Evolutionary conservation across 2,888 invertebrate species (phyloP), one percentile per base, ranked within the genome.

Genomic region (Brachyptera risi): DNA sequence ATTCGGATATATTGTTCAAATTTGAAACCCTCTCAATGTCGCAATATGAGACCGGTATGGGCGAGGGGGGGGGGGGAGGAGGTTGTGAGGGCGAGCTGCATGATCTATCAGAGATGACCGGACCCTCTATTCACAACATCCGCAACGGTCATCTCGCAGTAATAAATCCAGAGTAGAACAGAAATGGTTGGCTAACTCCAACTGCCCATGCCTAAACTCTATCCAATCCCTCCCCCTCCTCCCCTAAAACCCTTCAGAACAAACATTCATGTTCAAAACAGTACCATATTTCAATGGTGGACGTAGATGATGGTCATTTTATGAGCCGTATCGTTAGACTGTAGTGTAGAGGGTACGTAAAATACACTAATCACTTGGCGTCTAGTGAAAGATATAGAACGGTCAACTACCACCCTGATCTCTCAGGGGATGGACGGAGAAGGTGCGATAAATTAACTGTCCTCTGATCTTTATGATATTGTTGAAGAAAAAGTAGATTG

Each of bases 171-270:
- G 61, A 17, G 42, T 57, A 58, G 57, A 58, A 57, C 60, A 60
- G 56, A 56, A 60, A 61, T 64, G 64, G 64, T 64, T 63, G 58
- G 63, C 63, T 37, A 60, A 56, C 65, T 61, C 63, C 50, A 23
- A 35, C 56, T 35, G 44, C 26, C 35, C 58, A 40, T 50, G 47
- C 31, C 26, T 7, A 37, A 23, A n/a, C 21, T 31, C 15, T 58
- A 24, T 27, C 58, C 56, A 19, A 23, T 17, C 37, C 26, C 15
- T 7, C 61, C 58, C 26, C 15, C 37, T 23, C 51, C 24, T 15
- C 62, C 44, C 23, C 24, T 13, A 11, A n/a, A 51, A 37, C 35
- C 54, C 54, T 19, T 40, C 51, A 49, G 60, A 49, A 56, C 60
- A 50, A 57, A 54, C 64, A 50, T 49, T 56, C 60, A 60, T 60